These are phyloP conservation scores for Sminthurinus signatus DNA, from an alignment of 1,140 invertebrate species.

Conservation along the genomic window DNA sequence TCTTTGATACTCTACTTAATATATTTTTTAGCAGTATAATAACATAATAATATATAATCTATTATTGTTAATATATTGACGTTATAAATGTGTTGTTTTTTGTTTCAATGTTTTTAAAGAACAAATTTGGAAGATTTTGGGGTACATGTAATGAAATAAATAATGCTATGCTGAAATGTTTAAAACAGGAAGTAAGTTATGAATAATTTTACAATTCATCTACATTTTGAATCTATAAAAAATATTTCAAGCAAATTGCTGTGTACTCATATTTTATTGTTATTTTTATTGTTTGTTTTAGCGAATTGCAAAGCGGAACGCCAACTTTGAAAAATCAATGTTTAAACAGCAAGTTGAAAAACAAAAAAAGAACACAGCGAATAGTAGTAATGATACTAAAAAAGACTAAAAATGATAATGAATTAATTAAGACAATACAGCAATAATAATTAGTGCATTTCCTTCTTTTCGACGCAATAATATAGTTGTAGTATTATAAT, in stretches of 20 bases:
- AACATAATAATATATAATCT: background rate
- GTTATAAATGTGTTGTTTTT: background rate
- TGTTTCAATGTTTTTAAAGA: slow-evolving; percentile 12
- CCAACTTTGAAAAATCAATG: slow-evolving; percentile 23
- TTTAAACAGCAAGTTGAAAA: background rate
- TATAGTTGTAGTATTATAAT: background rate
- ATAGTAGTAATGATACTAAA: background rate
- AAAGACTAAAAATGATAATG: background rate
- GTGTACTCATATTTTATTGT: background rate
- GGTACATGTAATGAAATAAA: slow-evolving; percentile 25
- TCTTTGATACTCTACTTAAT: background rate
- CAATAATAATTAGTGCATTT: background rate
- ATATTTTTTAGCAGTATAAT: background rate
- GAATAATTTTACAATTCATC: background rate
- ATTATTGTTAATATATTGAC: background rate
- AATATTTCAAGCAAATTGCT: background rate
- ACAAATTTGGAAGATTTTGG: slow-evolving; percentile 14
- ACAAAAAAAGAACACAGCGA: background rate
- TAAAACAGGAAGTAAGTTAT: slow-evolving; percentile 23
- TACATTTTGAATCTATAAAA: too few relatives aligned
- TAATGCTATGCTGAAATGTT: slow-evolving; percentile 17
- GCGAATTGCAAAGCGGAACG: slow-evolving; percentile 7
- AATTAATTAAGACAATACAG: background rate
- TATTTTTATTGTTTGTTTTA: slow-evolving; percentile 7
- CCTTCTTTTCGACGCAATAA: background rate